Conservation (phyloP, 2,797 vertebrate genomes). For the Sparidentex hasta region DNA sequence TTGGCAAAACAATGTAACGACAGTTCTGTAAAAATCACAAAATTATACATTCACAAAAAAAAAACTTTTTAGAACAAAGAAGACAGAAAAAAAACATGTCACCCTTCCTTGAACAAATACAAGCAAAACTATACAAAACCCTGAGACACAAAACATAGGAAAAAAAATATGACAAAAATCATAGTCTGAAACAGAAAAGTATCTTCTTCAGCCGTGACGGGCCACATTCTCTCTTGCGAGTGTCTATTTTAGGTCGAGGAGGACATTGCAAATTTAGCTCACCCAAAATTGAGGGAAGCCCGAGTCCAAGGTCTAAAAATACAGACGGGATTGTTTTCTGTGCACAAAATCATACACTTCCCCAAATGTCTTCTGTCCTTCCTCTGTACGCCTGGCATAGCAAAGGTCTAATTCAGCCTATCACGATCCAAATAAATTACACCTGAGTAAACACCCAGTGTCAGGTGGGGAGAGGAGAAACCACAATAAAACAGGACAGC, state of each 20-base stretch:
- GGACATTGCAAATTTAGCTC: constrained; percentile 81
- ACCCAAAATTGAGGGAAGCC: constrained; percentile 82
- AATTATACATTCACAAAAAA: constrained; percentile 73
- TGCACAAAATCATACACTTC: constrained; percentile 78
- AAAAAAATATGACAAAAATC: constrained; percentile 24
- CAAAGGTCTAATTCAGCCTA: constrained; percentile 58
- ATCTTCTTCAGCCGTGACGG: constrained; percentile 68
- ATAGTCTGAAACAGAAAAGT: constrained; percentile 46
- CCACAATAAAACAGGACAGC: constrained; percentile 27
- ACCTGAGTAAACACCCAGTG: constrained; percentile 71
- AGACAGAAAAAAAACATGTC: constrained; percentile 30
- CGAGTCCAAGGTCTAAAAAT: constrained; percentile 78
- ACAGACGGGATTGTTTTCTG: constrained; percentile 69
- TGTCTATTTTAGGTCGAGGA: constrained; percentile 68
- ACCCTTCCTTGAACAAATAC: constrained; percentile 52
- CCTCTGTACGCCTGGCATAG: constrained; percentile 30
- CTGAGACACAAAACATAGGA: constrained; percentile 73
- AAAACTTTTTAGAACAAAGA: constrained; percentile 14
- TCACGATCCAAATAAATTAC: constrained; percentile 63
- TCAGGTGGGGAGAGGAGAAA: constrained; percentile 27
- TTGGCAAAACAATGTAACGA: constrained; percentile 37
- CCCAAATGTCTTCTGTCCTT: constrained; percentile 46
- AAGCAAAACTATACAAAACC: constrained; percentile 65
- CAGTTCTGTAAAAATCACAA: constrained; percentile 39
- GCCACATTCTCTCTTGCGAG: constrained; percentile 62